Base-by-base conservation (phyloP, 23 tunicate species). In the Diplosoma virens region DNA sequence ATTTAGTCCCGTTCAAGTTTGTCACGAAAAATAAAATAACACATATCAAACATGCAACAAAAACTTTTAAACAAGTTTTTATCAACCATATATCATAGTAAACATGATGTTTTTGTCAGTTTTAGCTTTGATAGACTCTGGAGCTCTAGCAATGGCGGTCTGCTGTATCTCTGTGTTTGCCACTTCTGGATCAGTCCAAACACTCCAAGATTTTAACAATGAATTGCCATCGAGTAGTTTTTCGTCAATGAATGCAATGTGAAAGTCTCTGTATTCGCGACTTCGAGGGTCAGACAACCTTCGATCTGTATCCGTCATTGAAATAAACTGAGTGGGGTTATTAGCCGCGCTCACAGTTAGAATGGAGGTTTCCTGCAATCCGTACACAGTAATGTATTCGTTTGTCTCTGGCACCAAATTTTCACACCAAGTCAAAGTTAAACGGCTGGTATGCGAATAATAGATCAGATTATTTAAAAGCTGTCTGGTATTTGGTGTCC, bases 171-270 rank as follows among this genome's bases (percentile, higher is more conserved):
- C 32, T 7, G 35, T 16, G 16, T 11, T n/a, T 35, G 59, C 60
- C 4, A 23, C 78, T 47, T 72, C 78, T 1, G 59, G 36, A 16
- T 7, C 3, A 21, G 60, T 22, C 78, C 59, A 47, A 4, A 48
- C 61, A 29, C 78, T 72, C 60, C 60, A 72, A 27, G 78, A 47
- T 26, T 72, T 47, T 23, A 72, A 9, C 16, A 23, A 36, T 1
- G 36, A 23, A 25, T 72, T 35, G 7, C 78, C 78, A 72, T 47
- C 47, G 21, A 47, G 25, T 5, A 47, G 3, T 1, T 2, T 20
- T 35, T 23, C 27, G 78, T 25, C 26, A 6, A 72, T 27, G 23
- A 72, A 72, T 7, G 78, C 78, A 34, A 72, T 72, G 61, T 72
- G 78, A 29, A 47, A 29, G 30, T 72, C 78, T 30, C 78, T 21